phyloP scores from a whole-genome alignment of 2,113 vertebrate species.

The Brienomyrus longianalis region DNA sequence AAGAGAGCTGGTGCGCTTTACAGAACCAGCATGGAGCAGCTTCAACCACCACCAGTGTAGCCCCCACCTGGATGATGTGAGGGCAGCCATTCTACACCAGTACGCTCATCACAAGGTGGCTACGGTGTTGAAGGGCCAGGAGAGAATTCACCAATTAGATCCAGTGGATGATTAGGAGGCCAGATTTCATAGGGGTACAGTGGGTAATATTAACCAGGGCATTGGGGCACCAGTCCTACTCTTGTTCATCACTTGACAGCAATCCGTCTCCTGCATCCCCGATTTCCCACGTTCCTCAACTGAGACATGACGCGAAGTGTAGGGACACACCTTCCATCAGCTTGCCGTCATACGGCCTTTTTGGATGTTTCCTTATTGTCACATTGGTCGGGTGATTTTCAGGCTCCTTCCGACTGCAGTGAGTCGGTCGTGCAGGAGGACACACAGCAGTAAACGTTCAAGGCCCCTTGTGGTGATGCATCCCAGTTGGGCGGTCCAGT shows the following conservation, averaged over 20 bases:
- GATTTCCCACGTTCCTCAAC: not conserved
- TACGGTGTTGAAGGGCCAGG: not conserved
- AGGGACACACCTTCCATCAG: not conserved
- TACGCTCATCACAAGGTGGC: no score
- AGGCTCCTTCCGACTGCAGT: not conserved
- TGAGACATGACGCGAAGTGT: not conserved
- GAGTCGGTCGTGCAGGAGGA: not conserved
- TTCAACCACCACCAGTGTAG: no score
- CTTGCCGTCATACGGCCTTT: not conserved
- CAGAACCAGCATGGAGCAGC: not conserved
- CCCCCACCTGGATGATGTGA: no score
- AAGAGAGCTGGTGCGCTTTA: not conserved
- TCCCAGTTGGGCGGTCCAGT: not conserved
- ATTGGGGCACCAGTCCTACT: not conserved
- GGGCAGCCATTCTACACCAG: no score
- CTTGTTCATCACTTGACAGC: not conserved
- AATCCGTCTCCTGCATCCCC: not conserved
- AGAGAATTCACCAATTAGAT: not conserved
- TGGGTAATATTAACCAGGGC: not conserved
- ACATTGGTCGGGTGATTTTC: not conserved
- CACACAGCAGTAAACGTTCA: not conserved
- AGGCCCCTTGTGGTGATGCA: not conserved
- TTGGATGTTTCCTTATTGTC: not conserved
- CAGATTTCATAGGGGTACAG: not conserved
- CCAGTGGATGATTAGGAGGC: not conserved